Base-by-base conservation (phyloP, 2,113 vertebrate genomes). In the Albula glossodonta region DNA sequence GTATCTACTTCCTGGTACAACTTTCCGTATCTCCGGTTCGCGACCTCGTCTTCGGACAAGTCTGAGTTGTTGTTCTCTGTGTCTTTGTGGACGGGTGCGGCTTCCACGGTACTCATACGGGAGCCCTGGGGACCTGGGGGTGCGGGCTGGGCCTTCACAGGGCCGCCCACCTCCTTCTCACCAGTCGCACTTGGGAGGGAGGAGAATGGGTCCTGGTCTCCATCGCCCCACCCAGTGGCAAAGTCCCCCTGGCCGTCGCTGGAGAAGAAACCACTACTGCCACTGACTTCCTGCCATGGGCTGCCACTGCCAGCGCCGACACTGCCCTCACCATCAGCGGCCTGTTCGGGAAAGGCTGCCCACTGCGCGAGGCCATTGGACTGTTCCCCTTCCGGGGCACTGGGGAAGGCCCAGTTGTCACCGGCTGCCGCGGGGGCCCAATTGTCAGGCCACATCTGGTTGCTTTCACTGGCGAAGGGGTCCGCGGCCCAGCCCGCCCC, bases 11-110 rank as follows among this genome's bases (percentile, higher is more conserved):
- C 97, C 92, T 96, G 97, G 95, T 97, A 99, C 94, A 99, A 97
- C 88, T 96, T 95, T 96, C 96, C 98, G 92, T 97, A 96, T 97
- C 96, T 96, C 94, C 96, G 96, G 95, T 99, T 99, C 93, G 97
- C 96, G 94, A 97, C 96, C 94, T 99, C 97, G 92, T 99, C 98
- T 97, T 98, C 98, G 91, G 97, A 98, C 92, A 99, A 97, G 94
- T 99, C 97, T 94, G 97, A 98, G 93, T 94, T 95, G 96, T 92
- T 96, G 94, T 91, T 96, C 92, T 97, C 97, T 93, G 93, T 94
- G 90, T 99, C 98, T 95, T 93, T 97, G 89, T 93, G 95, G 91
- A 92, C 94, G 94, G 93, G 88, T 91, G 93, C 90, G 85, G 90
- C 93, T 88, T 96, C 91, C 66, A 90, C 88, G 92, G 92, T 95